These are phyloP conservation scores for Zaprionus africanus DNA, from an alignment of 1,140 invertebrate species.

Conservation along the genomic window DNA sequence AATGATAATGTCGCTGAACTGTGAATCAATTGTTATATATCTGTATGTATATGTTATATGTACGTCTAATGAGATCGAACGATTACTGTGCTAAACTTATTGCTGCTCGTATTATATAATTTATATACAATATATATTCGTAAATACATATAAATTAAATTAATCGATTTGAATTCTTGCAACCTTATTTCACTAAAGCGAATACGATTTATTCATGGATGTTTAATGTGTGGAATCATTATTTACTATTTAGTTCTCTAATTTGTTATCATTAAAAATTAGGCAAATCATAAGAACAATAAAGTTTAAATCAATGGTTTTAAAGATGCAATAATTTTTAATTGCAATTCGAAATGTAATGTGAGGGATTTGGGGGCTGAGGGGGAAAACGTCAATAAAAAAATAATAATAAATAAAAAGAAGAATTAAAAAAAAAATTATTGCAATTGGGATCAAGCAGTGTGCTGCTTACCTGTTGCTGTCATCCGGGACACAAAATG, in stretches of 20 bases:
- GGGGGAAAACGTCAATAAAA: too few species aligned
- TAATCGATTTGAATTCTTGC: slow-evolving; percentile 35
- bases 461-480: too few species aligned
- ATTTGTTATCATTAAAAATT: slow-evolving; percentile 41
- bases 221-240: slow-evolving; percentile 22
- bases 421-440: background rate
- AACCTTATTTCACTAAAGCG: slow-evolving; percentile 13
- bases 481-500: too few species aligned
- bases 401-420: too few species aligned
- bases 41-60: slow-evolving; percentile 55
- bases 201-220: slow-evolving; percentile 12
- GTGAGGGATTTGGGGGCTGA: too few species aligned
- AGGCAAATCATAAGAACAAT: slow-evolving; percentile 36
- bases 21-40: slow-evolving; percentile 76
- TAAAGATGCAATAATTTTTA: background rate
- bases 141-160: slow-evolving; percentile 23
- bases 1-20: slow-evolving; percentile 77
- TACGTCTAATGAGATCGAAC: slow-evolving; percentile 44
- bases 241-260: slow-evolving; percentile 37
- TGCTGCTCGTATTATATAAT: slow-evolving; percentile 55
- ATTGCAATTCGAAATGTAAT: too few species aligned
- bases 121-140: slow-evolving; percentile 43
- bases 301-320: slow-evolving; percentile 38
- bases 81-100: slow-evolving; percentile 34
- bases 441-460: too few species aligned